Evolutionary conservation across 2,797 vertebrate genomes (phyloP), one percentile per base, ranked within the genome.

Genomic region (Falco concolor): DNA sequence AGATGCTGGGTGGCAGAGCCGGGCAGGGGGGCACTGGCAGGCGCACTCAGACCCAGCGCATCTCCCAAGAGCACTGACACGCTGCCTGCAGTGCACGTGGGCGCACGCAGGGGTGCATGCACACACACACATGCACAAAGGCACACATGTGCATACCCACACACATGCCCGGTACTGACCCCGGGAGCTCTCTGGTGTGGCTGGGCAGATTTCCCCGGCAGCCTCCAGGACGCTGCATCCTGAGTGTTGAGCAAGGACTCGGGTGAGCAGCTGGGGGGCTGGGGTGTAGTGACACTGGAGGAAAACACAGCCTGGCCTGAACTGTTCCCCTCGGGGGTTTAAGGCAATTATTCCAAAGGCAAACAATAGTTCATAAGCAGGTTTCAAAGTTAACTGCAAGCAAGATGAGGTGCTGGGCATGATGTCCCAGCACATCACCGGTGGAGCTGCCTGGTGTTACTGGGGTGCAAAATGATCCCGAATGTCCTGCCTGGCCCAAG

Each of bases 221-320:
- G 60, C 56, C 38, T 15, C 42, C 0, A 0, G 34, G 13, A 53
- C 0, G 8, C 8, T 6, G 5, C 36, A 15, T 27, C 52, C 75
- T 8, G 2, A 13, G 50, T 1, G 6, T 23, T 3, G 12, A 13
- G 36, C 65, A 30, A 16, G 32, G 65, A 21, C 14, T 13, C 1
- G 17, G 47, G 16, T 0, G 12, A 64, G 61, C 7, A 4, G 28
- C 34, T 8, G 5, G 23, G 52, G 27, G 40, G 24, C 28, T 1
- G 12, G 32, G 64, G 15, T 13, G 20, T 27, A 8, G 60, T 17
- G 18, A 53, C 2, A 7, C 68, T 7, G 8, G 20, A 9, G 27
- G 38, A 9, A 47, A 68, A 34, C 30, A 4, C 21, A 20, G 74
- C 53, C 64, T 1, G 6, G 19, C 79, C 44, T 23, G 38, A 34